Evolutionary conservation across 2,113 vertebrate species (phyloP).

Genomic region (Sceloporus undulatus): DNA sequence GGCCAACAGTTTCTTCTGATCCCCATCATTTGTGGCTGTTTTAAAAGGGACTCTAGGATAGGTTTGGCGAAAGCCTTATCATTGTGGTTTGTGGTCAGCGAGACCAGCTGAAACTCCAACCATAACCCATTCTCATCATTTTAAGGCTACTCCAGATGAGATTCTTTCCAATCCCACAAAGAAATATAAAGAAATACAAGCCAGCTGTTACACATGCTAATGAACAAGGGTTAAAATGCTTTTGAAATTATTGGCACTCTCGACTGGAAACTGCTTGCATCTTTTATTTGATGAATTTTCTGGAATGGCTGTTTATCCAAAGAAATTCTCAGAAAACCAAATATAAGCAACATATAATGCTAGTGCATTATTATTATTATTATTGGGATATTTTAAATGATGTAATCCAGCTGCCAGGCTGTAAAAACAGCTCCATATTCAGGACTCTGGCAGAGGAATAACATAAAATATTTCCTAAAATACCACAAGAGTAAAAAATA

Average conservation of each 20-base stretch:
- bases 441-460: background rate
- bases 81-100: conserved; percentile 74
- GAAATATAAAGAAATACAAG: conserved; percentile 9
- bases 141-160: conserved; percentile 28
- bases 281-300: background rate
- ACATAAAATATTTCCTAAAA: background rate
- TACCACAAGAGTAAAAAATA: background rate
- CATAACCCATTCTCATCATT: conserved; percentile 48
- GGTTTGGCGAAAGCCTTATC: conserved; percentile 65
- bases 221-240: conserved; percentile 18
- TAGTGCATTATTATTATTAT: too few species aligned
- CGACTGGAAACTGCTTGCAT: background rate
- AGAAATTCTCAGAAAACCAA: background rate
- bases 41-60: conserved; percentile 53
- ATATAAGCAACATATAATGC: background rate
- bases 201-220: conserved; percentile 50
- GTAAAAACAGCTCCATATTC: conserved; percentile 1
- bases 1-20: conserved; percentile 61
- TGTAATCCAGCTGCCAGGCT: background rate
- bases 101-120: conserved; percentile 38
- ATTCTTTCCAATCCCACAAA: conserved; percentile 54
- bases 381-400: too few species aligned
- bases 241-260: background rate
- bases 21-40: conserved; percentile 70
- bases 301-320: background rate